Percentiles rank a stretch among this genome's conserved stretches.
phyloP scores from a whole-genome alignment of 2,888 invertebrate genomes.

The Portevinia maculata region DNA sequence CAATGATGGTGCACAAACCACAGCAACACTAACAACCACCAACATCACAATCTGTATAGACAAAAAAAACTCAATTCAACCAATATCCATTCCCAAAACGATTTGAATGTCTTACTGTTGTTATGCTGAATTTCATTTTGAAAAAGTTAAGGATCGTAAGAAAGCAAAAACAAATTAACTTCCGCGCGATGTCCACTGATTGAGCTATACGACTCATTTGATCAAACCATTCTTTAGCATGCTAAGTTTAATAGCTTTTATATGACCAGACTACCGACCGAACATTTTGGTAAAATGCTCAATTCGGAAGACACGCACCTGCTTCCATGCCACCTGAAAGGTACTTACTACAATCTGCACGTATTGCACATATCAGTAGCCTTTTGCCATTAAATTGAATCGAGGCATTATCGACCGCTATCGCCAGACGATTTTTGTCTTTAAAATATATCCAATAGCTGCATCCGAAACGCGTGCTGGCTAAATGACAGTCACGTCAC shows the following conservation, averaged over 20 bases:
- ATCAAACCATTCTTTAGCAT: slow-evolving; percentile 35
- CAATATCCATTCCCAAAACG: slow-evolving; percentile 7
- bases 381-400: slow-evolving; percentile 22
- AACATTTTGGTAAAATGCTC: slow-evolving; percentile 6
- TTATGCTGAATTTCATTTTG: slow-evolving; percentile 57
- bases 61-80: slow-evolving; percentile 10
- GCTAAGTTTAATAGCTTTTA: slow-evolving; percentile 61
- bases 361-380: slow-evolving; percentile 52
- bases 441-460: slow-evolving; percentile 42
- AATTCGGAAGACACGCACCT: slow-evolving; percentile 32
- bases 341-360: slow-evolving; percentile 68
- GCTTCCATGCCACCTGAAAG: slow-evolving; percentile 2
- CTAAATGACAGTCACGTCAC: slow-evolving; percentile 55
- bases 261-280: slow-evolving; percentile 23
- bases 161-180: slow-evolving; percentile 33
- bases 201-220: slow-evolving; percentile 52
- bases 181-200: slow-evolving; percentile 57
- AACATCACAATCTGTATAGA: slow-evolving; percentile 48
- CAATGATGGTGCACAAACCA: slow-evolving; percentile 25
- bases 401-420: slow-evolving; percentile 14
- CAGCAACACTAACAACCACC: slow-evolving; percentile 29
- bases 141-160: background rate
- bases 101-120: slow-evolving; percentile 44
- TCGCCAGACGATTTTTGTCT: slow-evolving; percentile 14
- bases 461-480: slow-evolving; percentile 52